Conservation (phyloP, 2,113 vertebrate species). For the Macroglossus sobrinus region DNA sequence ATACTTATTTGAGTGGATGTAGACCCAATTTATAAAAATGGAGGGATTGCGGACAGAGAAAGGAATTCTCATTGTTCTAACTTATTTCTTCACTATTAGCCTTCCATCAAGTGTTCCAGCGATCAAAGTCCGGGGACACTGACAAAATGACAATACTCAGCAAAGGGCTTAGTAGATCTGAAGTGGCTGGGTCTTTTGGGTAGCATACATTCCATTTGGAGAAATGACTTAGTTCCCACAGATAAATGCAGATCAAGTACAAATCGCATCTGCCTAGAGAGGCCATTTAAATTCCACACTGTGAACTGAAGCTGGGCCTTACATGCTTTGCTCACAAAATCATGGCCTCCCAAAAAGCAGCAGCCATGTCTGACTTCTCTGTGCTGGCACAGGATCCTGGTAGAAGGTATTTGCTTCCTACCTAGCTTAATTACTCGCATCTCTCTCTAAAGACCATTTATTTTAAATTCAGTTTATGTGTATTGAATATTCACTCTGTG, state of each 20-base stretch:
- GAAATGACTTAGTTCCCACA: neutral
- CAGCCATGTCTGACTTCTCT: neutral
- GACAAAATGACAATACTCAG: neutral
- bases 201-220: neutral
- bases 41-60: neutral
- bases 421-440: neutral
- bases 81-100: conserved; percentile 18
- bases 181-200: neutral
- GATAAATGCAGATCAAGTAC: conserved; percentile 12
- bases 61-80: neutral
- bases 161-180: neutral
- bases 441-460: conserved; percentile 36
- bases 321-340: neutral
- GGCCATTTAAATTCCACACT: neutral
- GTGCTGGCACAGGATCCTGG: neutral
- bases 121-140: neutral
- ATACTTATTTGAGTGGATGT: neutral
- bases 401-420: neutral
- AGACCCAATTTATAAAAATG: neutral
- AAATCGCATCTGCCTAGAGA: neutral
- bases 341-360: neutral
- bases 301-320: neutral
- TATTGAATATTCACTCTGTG: conserved; percentile 1
- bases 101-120: neutral
- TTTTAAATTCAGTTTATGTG: conserved; percentile 7